Conservation (phyloP, 2,888 invertebrate species). For the Aplocera efformata region DNA sequence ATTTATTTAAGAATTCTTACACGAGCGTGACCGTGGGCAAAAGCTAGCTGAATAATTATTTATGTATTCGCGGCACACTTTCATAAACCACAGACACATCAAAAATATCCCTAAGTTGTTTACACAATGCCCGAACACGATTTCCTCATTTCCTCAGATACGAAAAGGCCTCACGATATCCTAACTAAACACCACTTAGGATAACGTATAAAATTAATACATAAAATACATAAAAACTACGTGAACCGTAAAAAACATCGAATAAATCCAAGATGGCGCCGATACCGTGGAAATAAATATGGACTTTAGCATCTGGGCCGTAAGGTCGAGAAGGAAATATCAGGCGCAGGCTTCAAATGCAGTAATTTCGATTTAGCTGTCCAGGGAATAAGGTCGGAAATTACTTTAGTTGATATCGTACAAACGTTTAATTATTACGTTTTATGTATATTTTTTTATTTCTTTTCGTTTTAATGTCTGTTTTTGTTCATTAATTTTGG, state of each 20-base stretch:
- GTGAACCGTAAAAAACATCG: conserved; percentile 1
- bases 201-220: conserved; percentile 8
- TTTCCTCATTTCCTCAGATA: conserved; percentile 9
- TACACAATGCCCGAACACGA: conserved; percentile 12
- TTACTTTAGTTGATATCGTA: too few relatives aligned
- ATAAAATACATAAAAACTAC: conserved; percentile 12
- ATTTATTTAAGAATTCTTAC: too few relatives aligned
- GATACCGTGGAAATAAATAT: neutral
- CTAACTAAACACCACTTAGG: conserved; percentile 13
- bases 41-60: too few relatives aligned
- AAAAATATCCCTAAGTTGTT: conserved; percentile 11
- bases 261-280: neutral
- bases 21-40: too few relatives aligned
- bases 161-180: conserved; percentile 1
- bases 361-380: too few relatives aligned
- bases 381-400: too few relatives aligned
- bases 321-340: neutral
- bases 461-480: too few relatives aligned
- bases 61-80: conserved; percentile 1
- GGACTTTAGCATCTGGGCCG: neutral
- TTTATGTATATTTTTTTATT: too few relatives aligned
- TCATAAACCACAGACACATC: conserved; percentile 7
- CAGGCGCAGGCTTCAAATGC: too few relatives aligned
- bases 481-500: too few relatives aligned
- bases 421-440: too few relatives aligned